phyloP scores from a whole-genome alignment of 1,140 invertebrate genomes.

The Fopius arisanus region DNA sequence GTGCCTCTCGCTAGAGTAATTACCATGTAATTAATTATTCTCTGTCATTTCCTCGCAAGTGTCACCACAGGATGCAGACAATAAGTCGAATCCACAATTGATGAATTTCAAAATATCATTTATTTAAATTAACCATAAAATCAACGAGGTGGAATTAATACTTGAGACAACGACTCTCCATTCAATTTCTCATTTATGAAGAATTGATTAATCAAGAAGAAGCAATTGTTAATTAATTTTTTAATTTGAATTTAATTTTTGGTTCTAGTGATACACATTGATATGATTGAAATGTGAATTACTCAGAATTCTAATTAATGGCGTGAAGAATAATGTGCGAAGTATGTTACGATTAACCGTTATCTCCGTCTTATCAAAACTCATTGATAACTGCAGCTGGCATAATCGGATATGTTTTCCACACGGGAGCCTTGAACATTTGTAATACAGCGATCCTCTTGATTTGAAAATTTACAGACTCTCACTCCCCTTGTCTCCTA shows the following conservation, averaged over 20 bases:
- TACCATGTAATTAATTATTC: conserved; percentile 33
- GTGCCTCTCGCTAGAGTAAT: conserved; percentile 18
- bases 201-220: too few relatives aligned
- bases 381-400: neutral
- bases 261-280: too few relatives aligned
- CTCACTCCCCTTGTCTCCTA: neutral
- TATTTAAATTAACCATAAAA: conserved; percentile 12
- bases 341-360: neutral
- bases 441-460: neutral
- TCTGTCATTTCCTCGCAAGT: conserved; percentile 16
- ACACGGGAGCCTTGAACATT: neutral
- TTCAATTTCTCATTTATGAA: too few relatives aligned
- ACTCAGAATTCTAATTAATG: neutral
- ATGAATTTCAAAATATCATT: neutral
- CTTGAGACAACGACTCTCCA: too few relatives aligned
- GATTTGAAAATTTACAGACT: neutral
- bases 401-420: neutral
- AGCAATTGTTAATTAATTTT: too few relatives aligned
- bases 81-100: neutral
- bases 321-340: neutral
- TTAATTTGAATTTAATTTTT: too few relatives aligned
- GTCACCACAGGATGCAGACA: conserved; percentile 18
- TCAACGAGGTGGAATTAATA: too few relatives aligned
- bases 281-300: too few relatives aligned
- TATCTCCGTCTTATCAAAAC: neutral